Conservation (phyloP, 1,140 invertebrate species). For the Zaprionus tsacasi region DNA sequence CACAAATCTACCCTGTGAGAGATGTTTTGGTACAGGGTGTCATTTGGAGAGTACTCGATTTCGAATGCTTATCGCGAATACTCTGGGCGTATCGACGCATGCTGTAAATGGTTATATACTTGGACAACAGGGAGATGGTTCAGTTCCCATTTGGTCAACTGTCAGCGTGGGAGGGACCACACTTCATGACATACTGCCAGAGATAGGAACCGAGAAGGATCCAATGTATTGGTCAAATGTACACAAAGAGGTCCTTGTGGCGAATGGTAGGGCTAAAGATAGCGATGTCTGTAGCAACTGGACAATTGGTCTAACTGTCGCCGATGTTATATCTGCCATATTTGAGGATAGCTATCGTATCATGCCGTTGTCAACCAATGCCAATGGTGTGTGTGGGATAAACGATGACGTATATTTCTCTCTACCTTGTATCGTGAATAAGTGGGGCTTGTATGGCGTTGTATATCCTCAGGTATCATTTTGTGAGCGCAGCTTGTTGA, state of each 20-base stretch:
- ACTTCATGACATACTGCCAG: slow-evolving; percentile 89
- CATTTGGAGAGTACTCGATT: slow-evolving; percentile 94
- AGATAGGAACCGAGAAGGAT: slow-evolving; percentile 89
- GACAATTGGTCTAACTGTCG: slow-evolving; percentile 92
- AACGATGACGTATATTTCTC: slow-evolving; percentile 92
- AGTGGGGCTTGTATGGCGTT: slow-evolving; percentile 89
- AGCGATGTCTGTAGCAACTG: slow-evolving; percentile 94
- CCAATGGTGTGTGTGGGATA: slow-evolving; percentile 90
- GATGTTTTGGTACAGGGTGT: slow-evolving; percentile 94
- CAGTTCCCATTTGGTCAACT: slow-evolving; percentile 94
- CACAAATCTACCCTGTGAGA: slow-evolving; percentile 91
- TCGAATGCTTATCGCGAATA: slow-evolving; percentile 92
- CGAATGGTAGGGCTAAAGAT: slow-evolving; percentile 92
- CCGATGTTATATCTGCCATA: slow-evolving; percentile 89
- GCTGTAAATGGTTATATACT: slow-evolving; percentile 94
- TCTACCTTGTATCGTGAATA: slow-evolving; percentile 90
- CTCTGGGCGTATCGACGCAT: slow-evolving; percentile 89
- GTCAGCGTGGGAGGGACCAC: slow-evolving; percentile 66
- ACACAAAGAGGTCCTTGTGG: slow-evolving; percentile 90
- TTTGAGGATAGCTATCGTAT: slow-evolving; percentile 89
- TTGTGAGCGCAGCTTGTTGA: slow-evolving; percentile 84
- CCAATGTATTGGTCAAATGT: slow-evolving; percentile 90
- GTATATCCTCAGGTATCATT: slow-evolving; percentile 90
- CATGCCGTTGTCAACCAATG: slow-evolving; percentile 90
- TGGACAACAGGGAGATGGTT: slow-evolving; percentile 91